These are phyloP conservation scores for Calephelis nemesis DNA, from an alignment of 1,140 invertebrate species.

Conservation along the genomic window DNA sequence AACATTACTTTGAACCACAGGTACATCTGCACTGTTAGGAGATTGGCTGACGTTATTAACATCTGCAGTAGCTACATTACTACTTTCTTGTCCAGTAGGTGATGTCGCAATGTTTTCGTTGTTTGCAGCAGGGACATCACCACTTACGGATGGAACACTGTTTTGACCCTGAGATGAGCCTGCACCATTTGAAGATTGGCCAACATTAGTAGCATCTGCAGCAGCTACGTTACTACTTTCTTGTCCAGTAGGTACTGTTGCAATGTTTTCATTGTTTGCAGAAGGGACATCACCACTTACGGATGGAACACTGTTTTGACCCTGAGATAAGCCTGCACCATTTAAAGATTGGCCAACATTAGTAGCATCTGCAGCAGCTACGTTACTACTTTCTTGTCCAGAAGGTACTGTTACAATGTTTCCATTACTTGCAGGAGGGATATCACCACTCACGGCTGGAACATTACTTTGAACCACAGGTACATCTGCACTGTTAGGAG, in stretches of 20 bases:
- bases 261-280: neutral
- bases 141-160: neutral
- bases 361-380: neutral
- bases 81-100: neutral
- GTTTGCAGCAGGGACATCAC: neutral
- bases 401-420: constrained; percentile 12
- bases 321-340: neutral
- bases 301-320: neutral
- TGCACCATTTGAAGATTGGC: neutral
- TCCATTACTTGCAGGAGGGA: neutral
- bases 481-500: neutral
- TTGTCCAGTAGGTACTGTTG: neutral
- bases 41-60: neutral
- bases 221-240: neutral
- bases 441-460: neutral
- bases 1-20: neutral
- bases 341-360: neutral
- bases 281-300: neutral
- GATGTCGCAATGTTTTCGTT: neutral
- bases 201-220: neutral
- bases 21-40: neutral
- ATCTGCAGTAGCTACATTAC: neutral
- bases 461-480: neutral
- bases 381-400: neutral
- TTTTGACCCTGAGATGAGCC: neutral